Conservation (phyloP, 2,113 vertebrate genomes). For the Archilochus colubris region DNA sequence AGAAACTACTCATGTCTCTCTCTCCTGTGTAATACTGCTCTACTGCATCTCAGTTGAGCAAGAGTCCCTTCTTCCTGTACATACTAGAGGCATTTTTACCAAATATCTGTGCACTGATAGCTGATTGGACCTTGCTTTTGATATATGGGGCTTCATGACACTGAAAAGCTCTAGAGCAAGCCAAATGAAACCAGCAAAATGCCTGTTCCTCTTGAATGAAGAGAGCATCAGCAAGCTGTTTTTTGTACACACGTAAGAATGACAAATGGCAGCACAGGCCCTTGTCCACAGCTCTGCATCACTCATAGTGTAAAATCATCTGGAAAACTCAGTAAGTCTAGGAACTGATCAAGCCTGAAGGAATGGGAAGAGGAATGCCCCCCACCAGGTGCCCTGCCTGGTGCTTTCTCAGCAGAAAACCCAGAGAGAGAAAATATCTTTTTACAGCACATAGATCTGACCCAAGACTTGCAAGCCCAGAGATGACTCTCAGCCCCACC, state of each 20-base stretch:
- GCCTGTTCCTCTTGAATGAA: neutral
- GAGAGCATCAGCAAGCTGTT: neutral
- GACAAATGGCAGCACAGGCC: neutral
- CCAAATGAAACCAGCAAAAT: neutral
- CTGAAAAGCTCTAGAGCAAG: too few species aligned
- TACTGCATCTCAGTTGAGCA: neutral
- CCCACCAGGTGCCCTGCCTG: neutral
- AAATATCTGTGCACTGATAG: neutral
- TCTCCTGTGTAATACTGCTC: neutral
- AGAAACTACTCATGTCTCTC: neutral
- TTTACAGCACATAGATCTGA: accelerated
- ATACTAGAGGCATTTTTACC: neutral
- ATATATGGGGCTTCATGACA: neutral
- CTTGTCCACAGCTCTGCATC: accelerated
- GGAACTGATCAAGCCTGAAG: neutral
- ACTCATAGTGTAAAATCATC: neutral
- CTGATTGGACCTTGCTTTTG: neutral
- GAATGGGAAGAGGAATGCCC: neutral
- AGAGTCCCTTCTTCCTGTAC: neutral
- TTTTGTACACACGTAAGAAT: neutral
- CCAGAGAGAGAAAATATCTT: neutral
- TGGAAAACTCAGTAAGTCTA: neutral
- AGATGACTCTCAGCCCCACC: neutral
- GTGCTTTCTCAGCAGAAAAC: neutral
- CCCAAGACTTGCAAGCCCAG: neutral